phyloP scores from a whole-genome alignment of 2,113 vertebrate genomes.

The Microcebus murinus region DNA sequence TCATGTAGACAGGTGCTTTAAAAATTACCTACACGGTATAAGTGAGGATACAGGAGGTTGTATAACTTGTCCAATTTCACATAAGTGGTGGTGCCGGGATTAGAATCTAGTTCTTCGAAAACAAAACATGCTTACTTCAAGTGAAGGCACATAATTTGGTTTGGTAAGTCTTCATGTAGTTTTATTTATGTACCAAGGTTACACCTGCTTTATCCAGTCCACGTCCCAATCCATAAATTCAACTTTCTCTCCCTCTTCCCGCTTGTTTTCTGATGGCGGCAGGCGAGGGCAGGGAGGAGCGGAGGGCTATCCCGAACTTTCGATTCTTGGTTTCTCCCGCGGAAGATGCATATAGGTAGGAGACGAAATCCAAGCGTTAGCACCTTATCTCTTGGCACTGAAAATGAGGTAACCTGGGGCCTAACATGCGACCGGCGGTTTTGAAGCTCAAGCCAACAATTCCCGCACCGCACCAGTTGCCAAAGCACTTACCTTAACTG shows the following conservation, averaged over 20 bases:
- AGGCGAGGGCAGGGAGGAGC: background rate
- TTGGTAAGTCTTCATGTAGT: background rate
- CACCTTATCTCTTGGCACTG: background rate
- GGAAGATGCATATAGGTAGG: background rate
- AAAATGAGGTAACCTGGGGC: background rate
- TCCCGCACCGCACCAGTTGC: background rate
- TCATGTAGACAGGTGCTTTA: background rate
- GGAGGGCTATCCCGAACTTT: background rate
- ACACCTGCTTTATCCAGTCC: background rate
- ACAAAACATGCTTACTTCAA: background rate
- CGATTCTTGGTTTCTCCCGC: background rate
- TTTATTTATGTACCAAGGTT: background rate
- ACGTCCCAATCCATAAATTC: background rate
- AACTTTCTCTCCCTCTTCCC: background rate
- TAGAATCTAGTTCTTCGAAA: constrained; percentile 11
- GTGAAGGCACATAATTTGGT: background rate
- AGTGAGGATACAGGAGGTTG: background rate
- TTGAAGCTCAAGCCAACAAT: background rate
- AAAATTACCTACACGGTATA: background rate
- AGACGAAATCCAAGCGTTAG: background rate
- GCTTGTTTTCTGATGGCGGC: background rate
- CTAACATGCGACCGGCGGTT: background rate
- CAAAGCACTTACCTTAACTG: constrained; percentile 93
- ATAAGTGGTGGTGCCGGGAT: background rate
- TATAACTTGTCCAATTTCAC: background rate